A percentile compares a stretch with the other conserved stretches of the same genome.
phyloP scores from a whole-genome alignment of 2,888 invertebrate genomes.

The Pharmacophagus antenor region DNA sequence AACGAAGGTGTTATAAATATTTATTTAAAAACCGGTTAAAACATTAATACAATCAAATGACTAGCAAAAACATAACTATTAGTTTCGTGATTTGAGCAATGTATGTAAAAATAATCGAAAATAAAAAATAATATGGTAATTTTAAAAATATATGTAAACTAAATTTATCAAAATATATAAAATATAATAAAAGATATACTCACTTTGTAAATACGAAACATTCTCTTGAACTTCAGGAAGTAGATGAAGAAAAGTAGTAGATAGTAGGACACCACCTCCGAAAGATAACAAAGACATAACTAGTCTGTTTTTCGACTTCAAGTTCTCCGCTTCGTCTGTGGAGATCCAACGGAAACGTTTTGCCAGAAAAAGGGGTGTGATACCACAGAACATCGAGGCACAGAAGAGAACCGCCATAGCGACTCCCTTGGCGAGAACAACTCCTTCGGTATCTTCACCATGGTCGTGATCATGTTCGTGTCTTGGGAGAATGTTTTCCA shows the following conservation, averaged over 20 bases:
- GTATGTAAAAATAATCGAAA: neutral
- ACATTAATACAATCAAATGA: neutral
- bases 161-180: no score
- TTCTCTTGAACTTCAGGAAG: slow-evolving; percentile 89
- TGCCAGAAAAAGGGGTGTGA: slow-evolving; percentile 86
- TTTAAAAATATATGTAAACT: no score
- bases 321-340: slow-evolving; percentile 66
- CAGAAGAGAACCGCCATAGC: slow-evolving; percentile 89
- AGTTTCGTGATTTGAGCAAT: neutral
- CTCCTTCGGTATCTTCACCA: slow-evolving; percentile 61
- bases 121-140: no score
- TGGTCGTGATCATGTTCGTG: slow-evolving; percentile 40
- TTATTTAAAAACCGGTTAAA: slow-evolving; percentile 16
- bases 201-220: slow-evolving; percentile 81
- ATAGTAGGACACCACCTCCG: slow-evolving; percentile 91
- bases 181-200: slow-evolving; percentile 39
- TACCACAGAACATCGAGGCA: slow-evolving; percentile 88
- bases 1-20: slow-evolving; percentile 8
- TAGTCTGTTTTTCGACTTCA: slow-evolving; percentile 71
- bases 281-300: slow-evolving; percentile 86
- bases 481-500: slow-evolving; percentile 35
- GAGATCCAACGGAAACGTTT: slow-evolving; percentile 83
- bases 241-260: slow-evolving; percentile 90
- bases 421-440: slow-evolving; percentile 86
- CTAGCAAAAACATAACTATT: neutral